Base-by-base conservation (phyloP, 2,888 invertebrate genomes). In the Xestia sexstrigata region DNA sequence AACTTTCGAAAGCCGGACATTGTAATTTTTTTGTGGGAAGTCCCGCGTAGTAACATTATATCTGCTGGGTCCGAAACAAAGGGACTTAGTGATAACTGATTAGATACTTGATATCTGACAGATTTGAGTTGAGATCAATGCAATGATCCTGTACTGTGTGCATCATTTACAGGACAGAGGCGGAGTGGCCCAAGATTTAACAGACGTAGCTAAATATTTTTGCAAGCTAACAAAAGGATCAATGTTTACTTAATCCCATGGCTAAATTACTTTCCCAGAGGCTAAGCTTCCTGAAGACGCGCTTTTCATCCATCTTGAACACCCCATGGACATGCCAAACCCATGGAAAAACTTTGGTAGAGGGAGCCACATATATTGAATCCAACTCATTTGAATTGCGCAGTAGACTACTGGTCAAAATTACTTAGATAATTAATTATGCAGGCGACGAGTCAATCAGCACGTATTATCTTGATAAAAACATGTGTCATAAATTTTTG, bases 391-490 rank as follows among this genome's bases (percentile, higher is more conserved):
- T 17, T 15, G 7, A 42, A 76, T 26, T 68, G 6, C 49, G 58
- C 78, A 78, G 23, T 35, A 55, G 35, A 79, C 15, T 6, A 79
- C 9, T 23, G 35, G 20, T 62, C 70, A 52, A 52, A 39, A 52
- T 30, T 70, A 7, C 26, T 63, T 62, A 17, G 17, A 52, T 62
- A 55, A 30, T 63, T 78, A 55, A 45, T 55, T 79, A 63, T 79
- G 52, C 80, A 79, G 52, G 0, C n/a, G 30, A 55, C 78, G 52
- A 63, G 15, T 47, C 72, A 35, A 79, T 79, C 79, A 47, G 52
- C 63, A 63, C 62, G 52, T 72, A 20, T 47, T 47, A 55, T 80
- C 47, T 6, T 11, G 80, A 80, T 78, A 78, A 73, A 2, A 1
- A 2, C 13, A 26, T 65, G n/a, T 73, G 63, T 80, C 80, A 65